Evolutionary conservation across 2,113 vertebrate species (phyloP), one percentile per base, ranked within the genome.

Genomic region (Sterna hirundo): DNA sequence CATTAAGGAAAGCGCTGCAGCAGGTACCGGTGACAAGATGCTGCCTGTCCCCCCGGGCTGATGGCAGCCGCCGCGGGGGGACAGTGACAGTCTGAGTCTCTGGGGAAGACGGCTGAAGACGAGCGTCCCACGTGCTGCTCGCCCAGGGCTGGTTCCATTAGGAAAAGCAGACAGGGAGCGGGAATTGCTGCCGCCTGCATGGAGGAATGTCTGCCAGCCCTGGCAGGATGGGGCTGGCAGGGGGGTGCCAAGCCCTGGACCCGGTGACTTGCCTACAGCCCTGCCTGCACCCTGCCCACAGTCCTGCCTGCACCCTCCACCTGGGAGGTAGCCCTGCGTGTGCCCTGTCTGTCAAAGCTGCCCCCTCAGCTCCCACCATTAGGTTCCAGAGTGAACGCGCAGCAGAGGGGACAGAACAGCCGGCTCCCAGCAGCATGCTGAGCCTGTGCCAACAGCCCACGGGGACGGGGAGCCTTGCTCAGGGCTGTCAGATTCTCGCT

Each of bases 21-120:
- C 51, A 57, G 49, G 51, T 80, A 70, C 16, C 9, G 9, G 46
- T 49, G 82, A 88, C 80, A 91, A 93, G 88, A 85, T 52, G 55
- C 69, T 77, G 90, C 72, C 75, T 94, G 90, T 96, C 52, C 91
- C 91, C 88, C 15, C 47, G 1, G 97, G 96, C 93, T 94, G 94
- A 95, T 32, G 60, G 85, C 93, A 90, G 62, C 58, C 66, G 86
- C 89, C 6, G 14, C 13, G 8, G 88, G 88, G 90, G 69, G 75
- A 91, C 34, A 26, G 42, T 88, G 94, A 93, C 92, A 93, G 83
- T 71, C 83, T 60, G 88, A 94, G 62, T 72, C 61, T 47, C 76
- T 36, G 10, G 65, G 71, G 93, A 66, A 69, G 70, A 72, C 6
- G 65, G 84, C 86, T 87, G 95, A 51, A 70, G 82, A 93, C 4